These are phyloP conservation scores for Tipula vernalis DNA, from an alignment of 2,888 invertebrate genomes.

Conservation along the genomic window DNA sequence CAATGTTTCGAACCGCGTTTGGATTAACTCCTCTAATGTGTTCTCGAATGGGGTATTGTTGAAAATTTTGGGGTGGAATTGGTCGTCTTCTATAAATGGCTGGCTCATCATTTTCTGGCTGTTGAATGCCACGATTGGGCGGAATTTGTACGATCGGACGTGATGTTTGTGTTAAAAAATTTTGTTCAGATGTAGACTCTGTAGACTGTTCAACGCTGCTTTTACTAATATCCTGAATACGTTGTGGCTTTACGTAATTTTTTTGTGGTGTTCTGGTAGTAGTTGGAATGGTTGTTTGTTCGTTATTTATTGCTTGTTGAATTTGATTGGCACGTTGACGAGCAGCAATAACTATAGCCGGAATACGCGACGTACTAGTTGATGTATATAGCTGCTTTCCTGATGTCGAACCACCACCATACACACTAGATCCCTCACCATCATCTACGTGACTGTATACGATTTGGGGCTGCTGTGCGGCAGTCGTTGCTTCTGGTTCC, in stretches of 20 bases:
- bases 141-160: slow-evolving; percentile 38
- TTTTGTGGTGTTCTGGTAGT: slow-evolving; percentile 26
- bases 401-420: slow-evolving; percentile 49
- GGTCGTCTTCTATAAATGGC: slow-evolving; percentile 14
- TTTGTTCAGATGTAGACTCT: slow-evolving; percentile 39
- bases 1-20: slow-evolving; percentile 13
- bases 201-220: slow-evolving; percentile 41
- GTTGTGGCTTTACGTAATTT: slow-evolving; percentile 26
- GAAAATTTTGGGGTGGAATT: slow-evolving; percentile 10
- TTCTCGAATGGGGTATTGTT: slow-evolving; percentile 24
- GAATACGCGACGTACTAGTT: slow-evolving; percentile 42
- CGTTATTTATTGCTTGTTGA: slow-evolving; percentile 16
- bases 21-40: slow-evolving; percentile 37
- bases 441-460: slow-evolving; percentile 44
- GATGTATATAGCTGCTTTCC: slow-evolving; percentile 56
- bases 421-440: slow-evolving; percentile 55
- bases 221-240: slow-evolving; percentile 26
- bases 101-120: slow-evolving; percentile 16
- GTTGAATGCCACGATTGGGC: slow-evolving; percentile 27
- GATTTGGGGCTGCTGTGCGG: slow-evolving; percentile 40
- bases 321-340: slow-evolving; percentile 34
- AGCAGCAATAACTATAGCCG: slow-evolving; percentile 40
- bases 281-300: slow-evolving; percentile 15
- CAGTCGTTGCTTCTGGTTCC: slow-evolving; percentile 32
- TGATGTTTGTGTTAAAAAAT: slow-evolving; percentile 40